Percentiles rank a stretch among this genome's conserved stretches.
Evolutionary conservation across 2,797 vertebrate genomes (phyloP).

Genomic region (Lemur catta): DNA sequence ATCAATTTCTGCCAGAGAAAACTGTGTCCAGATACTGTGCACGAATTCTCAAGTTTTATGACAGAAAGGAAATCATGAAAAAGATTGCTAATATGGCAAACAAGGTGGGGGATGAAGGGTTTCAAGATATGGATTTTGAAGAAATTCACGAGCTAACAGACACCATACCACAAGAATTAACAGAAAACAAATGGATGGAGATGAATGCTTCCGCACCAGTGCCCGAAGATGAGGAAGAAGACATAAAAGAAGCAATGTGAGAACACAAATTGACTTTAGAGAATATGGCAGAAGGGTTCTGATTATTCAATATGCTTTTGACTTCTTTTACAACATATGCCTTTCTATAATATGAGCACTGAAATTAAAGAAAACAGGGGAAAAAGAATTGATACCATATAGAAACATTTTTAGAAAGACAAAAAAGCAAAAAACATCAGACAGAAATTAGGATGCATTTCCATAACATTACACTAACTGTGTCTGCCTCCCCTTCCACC

Average conservation of each 20-base stretch:
- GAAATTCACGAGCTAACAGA: not conserved
- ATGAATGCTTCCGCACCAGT: not conserved
- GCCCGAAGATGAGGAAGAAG: not conserved
- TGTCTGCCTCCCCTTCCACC: not conserved
- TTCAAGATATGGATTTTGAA: not conserved
- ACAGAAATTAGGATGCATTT: not conserved
- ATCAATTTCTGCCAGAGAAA: not conserved
- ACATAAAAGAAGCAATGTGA: not conserved
- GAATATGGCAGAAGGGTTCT: not conserved
- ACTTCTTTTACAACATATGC: not conserved
- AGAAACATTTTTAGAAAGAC: not conserved
- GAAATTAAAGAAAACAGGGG: not conserved
- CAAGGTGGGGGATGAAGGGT: not conserved
- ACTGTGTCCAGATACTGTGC: not conserved
- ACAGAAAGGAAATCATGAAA: not conserved
- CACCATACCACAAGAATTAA: not conserved
- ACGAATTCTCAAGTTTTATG: not conserved
- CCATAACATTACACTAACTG: no score
- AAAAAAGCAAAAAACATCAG: not conserved
- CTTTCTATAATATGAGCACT: no score
- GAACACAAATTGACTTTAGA: not conserved
- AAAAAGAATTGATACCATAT: not conserved
- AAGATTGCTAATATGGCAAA: no score
- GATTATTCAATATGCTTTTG: not conserved
- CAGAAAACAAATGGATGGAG: not conserved